Percentiles rank a stretch among this genome's conserved stretches.
phyloP scores from a whole-genome alignment of 2,888 invertebrate genomes.

The Unio delphinus region DNA sequence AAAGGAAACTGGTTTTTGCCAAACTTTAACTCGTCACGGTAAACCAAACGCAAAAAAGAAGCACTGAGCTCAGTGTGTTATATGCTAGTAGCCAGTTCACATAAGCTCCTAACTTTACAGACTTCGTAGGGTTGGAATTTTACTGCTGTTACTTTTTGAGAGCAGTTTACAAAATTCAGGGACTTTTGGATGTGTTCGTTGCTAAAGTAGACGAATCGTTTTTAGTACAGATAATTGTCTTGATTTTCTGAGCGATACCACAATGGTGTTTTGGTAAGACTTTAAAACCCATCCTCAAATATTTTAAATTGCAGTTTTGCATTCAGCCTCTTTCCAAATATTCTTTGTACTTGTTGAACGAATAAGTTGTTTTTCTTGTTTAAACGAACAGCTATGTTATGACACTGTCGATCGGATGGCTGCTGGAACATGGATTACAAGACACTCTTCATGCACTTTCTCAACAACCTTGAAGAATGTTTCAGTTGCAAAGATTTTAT shows the following conservation, averaged over 20 bases:
- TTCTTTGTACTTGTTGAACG: conserved; percentile 3
- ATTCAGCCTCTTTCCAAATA: conserved; percentile 5
- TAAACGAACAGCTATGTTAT: neutral
- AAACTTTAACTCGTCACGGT: no score
- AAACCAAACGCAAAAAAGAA: no score
- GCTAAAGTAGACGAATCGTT: neutral
- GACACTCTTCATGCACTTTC: conserved; percentile 1
- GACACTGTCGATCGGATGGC: conserved; percentile 3
- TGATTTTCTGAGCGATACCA: neutral
- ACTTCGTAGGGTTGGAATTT: neutral
- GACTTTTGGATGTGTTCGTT: neutral
- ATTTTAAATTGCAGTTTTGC: neutral
- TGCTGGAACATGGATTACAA: neutral
- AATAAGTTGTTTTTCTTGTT: conserved; percentile 1
- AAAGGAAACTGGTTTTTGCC: no score
- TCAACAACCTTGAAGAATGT: neutral
- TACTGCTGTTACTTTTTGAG: neutral
- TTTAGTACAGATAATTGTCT: conserved; percentile 4
- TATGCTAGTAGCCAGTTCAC: neutral
- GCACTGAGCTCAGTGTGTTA: no score
- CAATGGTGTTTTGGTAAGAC: neutral
- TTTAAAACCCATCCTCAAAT: neutral
- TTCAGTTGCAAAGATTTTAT: conserved; percentile 8
- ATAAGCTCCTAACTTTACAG: neutral
- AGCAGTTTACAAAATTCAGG: neutral